Conservation (phyloP, 1,140 invertebrate genomes). For the Helicoverpa armigera region DNA sequence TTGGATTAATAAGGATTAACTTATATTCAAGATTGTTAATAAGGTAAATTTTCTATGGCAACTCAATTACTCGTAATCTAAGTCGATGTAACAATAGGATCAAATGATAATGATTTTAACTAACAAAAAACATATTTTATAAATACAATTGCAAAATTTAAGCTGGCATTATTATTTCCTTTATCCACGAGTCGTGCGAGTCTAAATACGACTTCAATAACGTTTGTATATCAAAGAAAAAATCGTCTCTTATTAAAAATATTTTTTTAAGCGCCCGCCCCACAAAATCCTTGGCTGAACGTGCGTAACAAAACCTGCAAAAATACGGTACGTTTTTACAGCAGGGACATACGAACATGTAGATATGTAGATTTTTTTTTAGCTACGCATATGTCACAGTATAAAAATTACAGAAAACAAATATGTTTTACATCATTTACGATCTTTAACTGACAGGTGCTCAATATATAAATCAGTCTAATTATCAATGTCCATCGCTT, state of each 20-base stretch:
- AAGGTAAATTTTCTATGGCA: too few species aligned
- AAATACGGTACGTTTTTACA: conserved; percentile 37
- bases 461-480: too few species aligned
- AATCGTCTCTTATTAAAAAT: background rate
- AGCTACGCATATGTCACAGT: conserved; percentile 3
- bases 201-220: conserved; percentile 9
- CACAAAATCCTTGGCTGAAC: background rate
- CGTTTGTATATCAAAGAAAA: conserved; percentile 12
- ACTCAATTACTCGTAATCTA: too few species aligned
- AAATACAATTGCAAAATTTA: too few species aligned
- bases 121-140: too few species aligned
- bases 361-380: conserved; percentile 10
- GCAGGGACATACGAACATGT: conserved; percentile 6
- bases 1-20: background rate
- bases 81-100: too few species aligned
- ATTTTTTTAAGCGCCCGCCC: conserved; percentile 8
- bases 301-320: conserved; percentile 8
- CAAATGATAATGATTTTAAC: too few species aligned
- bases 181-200: too few species aligned
- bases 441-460: background rate
- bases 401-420: background rate
- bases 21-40: background rate
- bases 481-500: background rate
- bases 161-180: background rate
- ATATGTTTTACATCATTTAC: background rate